Base-by-base conservation (phyloP, 1,140 invertebrate genomes). In the Yoshiicerus persimilis region DNA sequence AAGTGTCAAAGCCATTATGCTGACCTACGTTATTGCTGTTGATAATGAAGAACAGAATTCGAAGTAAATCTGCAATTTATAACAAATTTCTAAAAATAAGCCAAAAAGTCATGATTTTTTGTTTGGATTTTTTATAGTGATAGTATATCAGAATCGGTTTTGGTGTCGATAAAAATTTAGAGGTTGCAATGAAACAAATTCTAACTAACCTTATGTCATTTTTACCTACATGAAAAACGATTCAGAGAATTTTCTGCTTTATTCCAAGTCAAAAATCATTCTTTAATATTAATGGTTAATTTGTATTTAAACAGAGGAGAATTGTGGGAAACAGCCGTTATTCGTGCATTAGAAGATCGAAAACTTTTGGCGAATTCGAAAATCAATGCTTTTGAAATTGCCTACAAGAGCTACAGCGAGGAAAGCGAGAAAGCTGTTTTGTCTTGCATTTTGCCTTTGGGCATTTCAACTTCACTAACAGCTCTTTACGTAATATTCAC, bases 21-120 rank as follows among this genome's bases (percentile, higher is more conserved):
- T 98, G 36, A 96, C 96, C 1, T 98, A 97, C 92, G 98, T 97
- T 95, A 96, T 97, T 92, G 95, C 9, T 47, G 41, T 1, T 4
- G 41, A 47, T 20, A 47, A 47, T 47, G 41, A 47, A 47, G 9
- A 3, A 1, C 11, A 47, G 9, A 47, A 47, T 16, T 1, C 11
- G 20, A 47, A 20, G 41, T 47, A 47, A 47, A 1, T 16, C 20
- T 47, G 39, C 39, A 41, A 41, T 41, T 41, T 41, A 41, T 41
- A 41, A 8, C 6, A 41, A 41, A 8, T 6, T 41, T 41, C 13
- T 8, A 41, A 41, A 41, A 41, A 8, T 8, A 41, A 8, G 13
- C 6, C 6, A 13, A 41, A 41, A 41, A 41, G 6, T 13, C 39
- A 8, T 41, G 39, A 41, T 47, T 47, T 41, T 41, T 41, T 41